A percentile compares a stretch with the other conserved stretches of the same genome.
These are phyloP conservation scores for Pluvianellus socialis DNA, from an alignment of 2,113 vertebrate genomes.

Conservation along the genomic window DNA sequence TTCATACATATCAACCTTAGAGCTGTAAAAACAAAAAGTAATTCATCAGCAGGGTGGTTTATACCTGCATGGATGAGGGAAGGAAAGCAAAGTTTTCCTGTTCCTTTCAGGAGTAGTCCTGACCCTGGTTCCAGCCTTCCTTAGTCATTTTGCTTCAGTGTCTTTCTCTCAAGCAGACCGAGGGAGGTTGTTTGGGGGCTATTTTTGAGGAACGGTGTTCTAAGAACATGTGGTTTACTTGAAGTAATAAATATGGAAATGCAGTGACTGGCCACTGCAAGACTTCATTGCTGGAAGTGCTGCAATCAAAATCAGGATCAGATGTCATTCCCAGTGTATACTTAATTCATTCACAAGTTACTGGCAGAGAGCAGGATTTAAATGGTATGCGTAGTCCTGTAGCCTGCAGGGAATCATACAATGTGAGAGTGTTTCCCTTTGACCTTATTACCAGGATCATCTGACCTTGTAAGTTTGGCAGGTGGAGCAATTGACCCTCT, in stretches of 20 bases:
- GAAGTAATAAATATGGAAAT: neutral
- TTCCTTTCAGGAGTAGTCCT: neutral
- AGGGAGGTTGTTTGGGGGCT: neutral
- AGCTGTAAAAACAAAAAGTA: neutral
- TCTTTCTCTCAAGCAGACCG: neutral
- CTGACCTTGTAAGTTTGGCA: neutral
- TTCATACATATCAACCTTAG: neutral
- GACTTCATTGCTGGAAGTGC: rapidly evolving
- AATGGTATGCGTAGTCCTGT: neutral
- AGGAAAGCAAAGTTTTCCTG: neutral
- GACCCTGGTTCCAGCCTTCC: neutral
- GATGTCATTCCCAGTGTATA: neutral
- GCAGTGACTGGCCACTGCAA: neutral
- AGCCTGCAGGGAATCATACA: neutral
- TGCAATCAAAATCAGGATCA: neutral
- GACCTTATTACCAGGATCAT: neutral
- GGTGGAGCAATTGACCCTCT: neutral
- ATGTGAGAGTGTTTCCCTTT: neutral
- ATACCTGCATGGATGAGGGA: neutral
- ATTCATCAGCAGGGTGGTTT: neutral
- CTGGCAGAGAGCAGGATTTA: neutral
- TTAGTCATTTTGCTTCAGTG: neutral
- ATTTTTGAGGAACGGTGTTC: neutral
- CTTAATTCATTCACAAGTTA: neutral
- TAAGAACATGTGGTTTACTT: neutral